phyloP scores from a whole-genome alignment of 1,140 invertebrate genomes.

The Heliconius nattereri region DNA sequence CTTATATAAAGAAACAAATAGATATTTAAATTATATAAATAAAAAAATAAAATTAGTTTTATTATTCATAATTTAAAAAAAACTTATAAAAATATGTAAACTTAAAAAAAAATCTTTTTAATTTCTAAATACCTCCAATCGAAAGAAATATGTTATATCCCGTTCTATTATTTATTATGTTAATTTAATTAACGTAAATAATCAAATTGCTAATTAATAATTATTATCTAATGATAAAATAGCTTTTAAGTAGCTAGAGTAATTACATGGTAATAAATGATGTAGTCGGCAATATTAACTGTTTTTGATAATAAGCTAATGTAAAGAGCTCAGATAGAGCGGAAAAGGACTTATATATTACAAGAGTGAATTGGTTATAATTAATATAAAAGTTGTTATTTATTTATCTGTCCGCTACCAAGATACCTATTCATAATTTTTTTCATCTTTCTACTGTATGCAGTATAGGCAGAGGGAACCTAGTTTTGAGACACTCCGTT shows the following conservation, averaged over 20 bases:
- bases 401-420: too few relatives aligned
- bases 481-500: too few relatives aligned
- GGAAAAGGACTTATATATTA: neutral
- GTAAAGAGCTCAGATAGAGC: neutral
- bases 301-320: constrained; percentile 8
- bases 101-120: neutral
- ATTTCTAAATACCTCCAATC: neutral
- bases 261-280: neutral
- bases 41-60: neutral
- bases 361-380: neutral
- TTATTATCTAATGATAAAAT: constrained; percentile 9
- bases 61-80: too few relatives aligned
- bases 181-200: neutral
- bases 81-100: too few relatives aligned
- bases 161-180: neutral
- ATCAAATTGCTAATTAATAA: constrained; percentile 2
- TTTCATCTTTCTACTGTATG: too few relatives aligned
- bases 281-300: constrained; percentile 5
- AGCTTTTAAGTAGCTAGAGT: constrained; percentile 4
- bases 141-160: neutral
- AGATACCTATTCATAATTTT: too few relatives aligned
- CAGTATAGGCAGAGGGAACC: too few relatives aligned
- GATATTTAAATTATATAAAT: neutral
- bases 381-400: neutral
- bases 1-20: constrained; percentile 42